These are phyloP conservation scores for Speoplatyrhinus poulsoni DNA, from an alignment of 2,113 vertebrate genomes.

Conservation along the genomic window DNA sequence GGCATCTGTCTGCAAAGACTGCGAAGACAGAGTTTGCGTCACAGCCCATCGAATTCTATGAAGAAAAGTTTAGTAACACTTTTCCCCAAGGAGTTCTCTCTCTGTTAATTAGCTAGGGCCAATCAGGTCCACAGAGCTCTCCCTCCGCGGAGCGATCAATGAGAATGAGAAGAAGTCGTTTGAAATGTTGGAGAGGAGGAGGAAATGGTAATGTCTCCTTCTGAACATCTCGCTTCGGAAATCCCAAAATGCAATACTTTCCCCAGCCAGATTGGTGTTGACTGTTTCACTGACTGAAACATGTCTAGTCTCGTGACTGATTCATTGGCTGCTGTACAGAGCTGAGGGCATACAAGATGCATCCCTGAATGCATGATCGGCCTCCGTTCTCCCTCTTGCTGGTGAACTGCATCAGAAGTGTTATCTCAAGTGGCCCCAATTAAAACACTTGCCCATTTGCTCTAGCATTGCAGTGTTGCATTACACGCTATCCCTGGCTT, in stretches of 20 bases:
- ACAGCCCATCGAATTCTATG: background rate
- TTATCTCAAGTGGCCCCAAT: slow-evolving; percentile 54
- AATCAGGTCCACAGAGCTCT: slow-evolving; percentile 12
- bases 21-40: background rate
- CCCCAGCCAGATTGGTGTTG: background rate
- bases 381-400: slow-evolving; percentile 10
- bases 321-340: slow-evolving; percentile 21
- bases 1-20: background rate
- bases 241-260: background rate
- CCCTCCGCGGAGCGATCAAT: slow-evolving; percentile 21
- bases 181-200: background rate
- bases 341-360: slow-evolving; percentile 7
- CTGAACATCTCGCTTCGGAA: background rate
- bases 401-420: slow-evolving; percentile 30
- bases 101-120: slow-evolving; percentile 20
- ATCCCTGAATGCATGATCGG: slow-evolving; percentile 33
- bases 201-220: background rate
- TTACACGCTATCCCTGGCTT: slow-evolving; percentile 22
- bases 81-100: background rate
- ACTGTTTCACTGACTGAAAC: slow-evolving; percentile 23
- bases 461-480: slow-evolving; percentile 25
- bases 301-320: background rate
- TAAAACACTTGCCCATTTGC: slow-evolving; percentile 52
- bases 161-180: slow-evolving; percentile 9
- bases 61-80: background rate